Evolutionary conservation across 2,888 invertebrate species (phyloP).

Genomic region (Ormyrus labotus): DNA sequence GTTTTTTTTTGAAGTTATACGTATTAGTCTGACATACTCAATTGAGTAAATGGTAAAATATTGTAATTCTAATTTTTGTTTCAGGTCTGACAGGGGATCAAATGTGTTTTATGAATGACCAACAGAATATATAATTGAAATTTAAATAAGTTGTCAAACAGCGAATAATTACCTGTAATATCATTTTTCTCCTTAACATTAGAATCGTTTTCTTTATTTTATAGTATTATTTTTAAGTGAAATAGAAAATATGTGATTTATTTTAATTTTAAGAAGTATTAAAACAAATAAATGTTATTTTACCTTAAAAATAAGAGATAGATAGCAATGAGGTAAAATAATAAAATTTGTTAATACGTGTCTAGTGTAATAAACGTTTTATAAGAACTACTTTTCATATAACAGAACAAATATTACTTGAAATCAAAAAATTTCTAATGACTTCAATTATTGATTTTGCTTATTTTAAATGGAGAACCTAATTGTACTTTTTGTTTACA

Average conservation of each 20-base stretch:
- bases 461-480: neutral
- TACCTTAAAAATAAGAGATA: no score
- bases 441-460: no score
- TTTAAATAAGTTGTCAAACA: slow-evolving; percentile 16
- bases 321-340: neutral
- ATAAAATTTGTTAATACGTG: slow-evolving; percentile 24
- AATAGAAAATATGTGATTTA: slow-evolving; percentile 11
- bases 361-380: slow-evolving; percentile 40
- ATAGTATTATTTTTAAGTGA: slow-evolving; percentile 22
- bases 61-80: neutral
- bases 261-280: slow-evolving; percentile 22
- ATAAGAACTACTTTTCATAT: slow-evolving; percentile 37
- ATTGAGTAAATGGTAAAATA: neutral
- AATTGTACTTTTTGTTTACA: neutral
- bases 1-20: no score
- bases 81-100: slow-evolving; percentile 16
- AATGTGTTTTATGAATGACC: slow-evolving; percentile 21
- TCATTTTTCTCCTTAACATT: neutral
- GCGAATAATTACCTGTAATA: slow-evolving; percentile 13
- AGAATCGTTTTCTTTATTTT: neutral
- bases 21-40: no score
- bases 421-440: no score
- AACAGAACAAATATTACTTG: slow-evolving; percentile 11
- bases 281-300: no score
- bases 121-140: slow-evolving; percentile 31